phyloP scores from a whole-genome alignment of 2,113 vertebrate genomes.

The Ciconia maguari region DNA sequence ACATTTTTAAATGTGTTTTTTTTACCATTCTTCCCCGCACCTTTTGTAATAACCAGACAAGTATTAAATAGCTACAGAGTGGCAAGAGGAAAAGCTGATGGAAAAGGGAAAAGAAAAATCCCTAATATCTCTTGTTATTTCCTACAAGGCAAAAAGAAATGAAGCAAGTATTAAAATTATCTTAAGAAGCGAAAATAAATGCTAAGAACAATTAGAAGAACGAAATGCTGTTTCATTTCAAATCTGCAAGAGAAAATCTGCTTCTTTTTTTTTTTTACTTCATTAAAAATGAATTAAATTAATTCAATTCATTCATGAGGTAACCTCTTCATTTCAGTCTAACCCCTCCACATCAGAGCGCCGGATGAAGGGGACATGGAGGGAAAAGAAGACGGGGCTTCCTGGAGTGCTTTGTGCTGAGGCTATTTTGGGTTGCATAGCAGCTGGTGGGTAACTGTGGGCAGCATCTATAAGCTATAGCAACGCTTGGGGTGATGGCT shows the following conservation, averaged over 20 bases:
- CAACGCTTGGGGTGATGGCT: slow-evolving; percentile 1
- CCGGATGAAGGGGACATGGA: background rate
- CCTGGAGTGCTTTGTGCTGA: slow-evolving; percentile 50
- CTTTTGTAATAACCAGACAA: background rate
- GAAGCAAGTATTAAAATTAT: background rate
- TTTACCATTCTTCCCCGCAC: background rate
- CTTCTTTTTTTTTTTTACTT: accelerated
- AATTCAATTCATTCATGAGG: background rate
- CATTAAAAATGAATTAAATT: background rate
- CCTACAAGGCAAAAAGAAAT: background rate
- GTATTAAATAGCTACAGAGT: background rate
- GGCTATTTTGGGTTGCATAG: slow-evolving; percentile 55
- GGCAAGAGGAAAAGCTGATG: background rate
- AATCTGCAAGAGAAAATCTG: background rate
- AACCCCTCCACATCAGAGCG: background rate
- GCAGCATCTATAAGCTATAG: slow-evolving; percentile 26
- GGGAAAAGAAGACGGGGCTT: background rate
- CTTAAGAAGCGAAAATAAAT: background rate
- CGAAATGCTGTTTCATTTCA: background rate
- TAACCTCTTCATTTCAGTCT: slow-evolving; percentile 20
- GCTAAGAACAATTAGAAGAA: background rate
- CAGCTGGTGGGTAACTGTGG: slow-evolving; percentile 50
- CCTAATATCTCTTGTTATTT: background rate
- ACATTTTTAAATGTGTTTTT: background rate
- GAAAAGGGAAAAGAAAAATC: background rate